Percentiles rank a stretch among this genome's conserved stretches.
Conservation (phyloP, 2,113 vertebrate species). For the Dissostichus mawsoni region DNA sequence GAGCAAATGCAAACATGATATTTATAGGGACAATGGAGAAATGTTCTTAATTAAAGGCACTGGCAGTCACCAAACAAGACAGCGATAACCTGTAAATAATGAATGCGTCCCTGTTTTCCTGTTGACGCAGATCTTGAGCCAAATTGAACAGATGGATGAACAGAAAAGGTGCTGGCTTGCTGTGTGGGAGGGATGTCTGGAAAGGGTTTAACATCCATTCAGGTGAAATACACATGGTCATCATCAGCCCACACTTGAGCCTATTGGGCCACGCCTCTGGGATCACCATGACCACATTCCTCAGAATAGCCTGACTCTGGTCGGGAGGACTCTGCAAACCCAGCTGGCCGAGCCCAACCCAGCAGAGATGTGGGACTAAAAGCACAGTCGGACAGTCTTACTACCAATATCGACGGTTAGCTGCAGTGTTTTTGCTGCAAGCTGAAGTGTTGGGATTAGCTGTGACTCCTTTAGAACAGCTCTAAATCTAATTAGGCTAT, state of each 20-base stretch:
- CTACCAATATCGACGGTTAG: slow-evolving; percentile 25
- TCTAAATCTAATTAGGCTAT: slow-evolving; percentile 76
- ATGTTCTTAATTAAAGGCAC: background rate
- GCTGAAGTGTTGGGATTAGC: slow-evolving; percentile 69
- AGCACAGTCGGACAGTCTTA: slow-evolving; percentile 35
- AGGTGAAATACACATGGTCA: slow-evolving; percentile 51
- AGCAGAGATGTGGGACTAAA: slow-evolving; percentile 41
- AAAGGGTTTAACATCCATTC: slow-evolving; percentile 61
- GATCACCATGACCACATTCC: slow-evolving; percentile 62
- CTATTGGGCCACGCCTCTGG: slow-evolving; percentile 54
- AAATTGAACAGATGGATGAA: slow-evolving; percentile 46
- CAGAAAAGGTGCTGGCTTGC: background rate
- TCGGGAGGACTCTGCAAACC: slow-evolving; percentile 35
- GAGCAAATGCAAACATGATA: background rate
- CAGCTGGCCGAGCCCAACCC: slow-evolving; percentile 57
- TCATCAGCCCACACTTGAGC: slow-evolving; percentile 56
- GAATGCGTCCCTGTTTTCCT: slow-evolving; percentile 25
- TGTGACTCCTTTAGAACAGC: slow-evolving; percentile 76
- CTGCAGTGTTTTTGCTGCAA: slow-evolving; percentile 45
- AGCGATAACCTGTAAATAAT: slow-evolving; percentile 4
- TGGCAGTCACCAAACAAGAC: background rate
- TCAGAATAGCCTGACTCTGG: slow-evolving; percentile 56
- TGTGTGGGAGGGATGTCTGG: slow-evolving; percentile 27
- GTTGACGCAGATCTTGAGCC: slow-evolving; percentile 46
- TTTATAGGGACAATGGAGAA: background rate